Evolutionary conservation across 2,888 invertebrate genomes (phyloP).

Genomic region (Aphodius granarius): DNA sequence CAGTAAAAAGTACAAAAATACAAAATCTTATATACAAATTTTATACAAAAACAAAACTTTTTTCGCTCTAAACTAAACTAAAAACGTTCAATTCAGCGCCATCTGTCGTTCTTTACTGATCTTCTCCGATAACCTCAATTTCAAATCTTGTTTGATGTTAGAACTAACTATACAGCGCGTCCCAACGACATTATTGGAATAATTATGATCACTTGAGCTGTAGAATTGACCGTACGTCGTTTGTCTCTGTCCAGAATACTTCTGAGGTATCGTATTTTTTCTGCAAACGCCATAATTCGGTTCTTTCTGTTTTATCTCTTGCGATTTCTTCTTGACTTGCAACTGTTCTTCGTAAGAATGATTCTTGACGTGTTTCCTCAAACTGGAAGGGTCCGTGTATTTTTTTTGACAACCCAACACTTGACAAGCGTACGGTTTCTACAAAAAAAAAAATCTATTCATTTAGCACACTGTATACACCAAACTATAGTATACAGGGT

Average conservation of each 20-base stretch:
- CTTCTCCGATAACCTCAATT: slow-evolving; percentile 52
- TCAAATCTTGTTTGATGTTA: slow-evolving; percentile 49
- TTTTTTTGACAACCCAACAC: slow-evolving; percentile 85
- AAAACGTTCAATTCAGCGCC: not conserved
- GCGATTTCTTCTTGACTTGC: slow-evolving; percentile 46
- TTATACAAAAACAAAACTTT: not conserved
- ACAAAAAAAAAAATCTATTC: slow-evolving; percentile 41
- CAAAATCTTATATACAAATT: not conserved
- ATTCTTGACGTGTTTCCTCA: slow-evolving; percentile 91
- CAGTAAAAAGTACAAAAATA: not conserved
- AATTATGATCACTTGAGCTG: slow-evolving; percentile 35
- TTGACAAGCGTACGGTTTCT: slow-evolving; percentile 94
- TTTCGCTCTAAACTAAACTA: not conserved
- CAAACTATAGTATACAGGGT: not conserved
- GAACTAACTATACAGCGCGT: slow-evolving; percentile 25
- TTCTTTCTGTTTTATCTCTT: slow-evolving; percentile 17
- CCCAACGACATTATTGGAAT: slow-evolving; percentile 30
- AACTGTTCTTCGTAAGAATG: slow-evolving; percentile 58
- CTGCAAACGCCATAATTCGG: slow-evolving; percentile 3
- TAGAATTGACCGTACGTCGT: slow-evolving; percentile 24
- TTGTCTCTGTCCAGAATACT: not conserved
- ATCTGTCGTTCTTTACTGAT: slow-evolving; percentile 27
- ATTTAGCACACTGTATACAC: not conserved
- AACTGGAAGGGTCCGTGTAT: slow-evolving; percentile 92
- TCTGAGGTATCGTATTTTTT: slow-evolving; percentile 13